Conservation (phyloP, 2,113 vertebrate genomes). For the Myrmecophaga tridactyla region DNA sequence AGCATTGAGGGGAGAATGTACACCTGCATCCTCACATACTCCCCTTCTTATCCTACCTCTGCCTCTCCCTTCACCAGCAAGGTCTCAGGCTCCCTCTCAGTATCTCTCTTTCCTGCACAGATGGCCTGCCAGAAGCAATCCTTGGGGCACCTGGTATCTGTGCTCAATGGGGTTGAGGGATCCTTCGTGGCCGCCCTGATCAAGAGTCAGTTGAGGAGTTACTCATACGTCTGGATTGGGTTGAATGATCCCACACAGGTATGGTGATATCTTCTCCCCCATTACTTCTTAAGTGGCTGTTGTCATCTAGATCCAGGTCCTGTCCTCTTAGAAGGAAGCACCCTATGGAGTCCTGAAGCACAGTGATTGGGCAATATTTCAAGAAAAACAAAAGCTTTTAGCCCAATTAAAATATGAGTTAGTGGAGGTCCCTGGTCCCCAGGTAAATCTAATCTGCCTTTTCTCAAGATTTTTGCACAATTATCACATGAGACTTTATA, state of each 20-base stretch:
- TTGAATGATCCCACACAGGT: slow-evolving; percentile 40
- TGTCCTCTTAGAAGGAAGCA: not conserved
- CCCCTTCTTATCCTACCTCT: not conserved
- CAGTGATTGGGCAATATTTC: not conserved
- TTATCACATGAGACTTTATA: not conserved
- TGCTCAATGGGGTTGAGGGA: slow-evolving; percentile 9
- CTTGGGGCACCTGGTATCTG: not conserved
- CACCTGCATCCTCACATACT: not conserved
- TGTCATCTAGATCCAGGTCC: not conserved
- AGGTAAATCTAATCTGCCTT: not conserved
- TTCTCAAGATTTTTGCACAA: not conserved
- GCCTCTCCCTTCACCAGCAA: accelerated
- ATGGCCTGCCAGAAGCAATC: slow-evolving; percentile 37
- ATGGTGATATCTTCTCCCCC: accelerated
- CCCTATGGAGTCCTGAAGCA: not conserved
- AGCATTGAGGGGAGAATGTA: not conserved
- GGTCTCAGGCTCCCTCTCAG: not conserved
- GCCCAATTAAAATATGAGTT: not conserved
- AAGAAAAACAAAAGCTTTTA: not conserved
- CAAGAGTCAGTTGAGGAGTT: not conserved
- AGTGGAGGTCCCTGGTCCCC: not conserved
- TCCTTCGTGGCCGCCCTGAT: not conserved
- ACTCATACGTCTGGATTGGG: not conserved
- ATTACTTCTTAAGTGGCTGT: not conserved
- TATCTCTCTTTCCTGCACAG: not conserved